Conservation (phyloP, 2,888 invertebrate species). For the Herminia tarsipennalis region DNA sequence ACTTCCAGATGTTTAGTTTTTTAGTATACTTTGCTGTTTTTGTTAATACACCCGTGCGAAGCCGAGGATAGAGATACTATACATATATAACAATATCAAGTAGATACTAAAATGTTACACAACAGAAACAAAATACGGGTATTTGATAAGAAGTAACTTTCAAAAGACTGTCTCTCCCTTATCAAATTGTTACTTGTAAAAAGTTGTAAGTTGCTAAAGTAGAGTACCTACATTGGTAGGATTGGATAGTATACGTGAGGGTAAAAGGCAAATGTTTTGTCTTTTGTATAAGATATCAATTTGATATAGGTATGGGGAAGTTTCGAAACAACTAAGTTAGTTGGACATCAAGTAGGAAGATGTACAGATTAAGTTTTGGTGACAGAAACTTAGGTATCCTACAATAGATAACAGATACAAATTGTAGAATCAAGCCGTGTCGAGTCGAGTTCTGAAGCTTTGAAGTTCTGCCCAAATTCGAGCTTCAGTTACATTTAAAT, state of each 20-base stretch:
- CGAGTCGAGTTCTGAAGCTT: too few relatives aligned
- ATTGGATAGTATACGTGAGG: slow-evolving; percentile 31
- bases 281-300: slow-evolving; percentile 41
- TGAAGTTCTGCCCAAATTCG: too few relatives aligned
- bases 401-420: background rate
- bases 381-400: background rate
- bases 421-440: too few relatives aligned
- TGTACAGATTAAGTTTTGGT: background rate
- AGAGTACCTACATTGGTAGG: too few relatives aligned
- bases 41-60: too few relatives aligned
- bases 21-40: too few relatives aligned
- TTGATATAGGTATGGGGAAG: slow-evolving; percentile 34
- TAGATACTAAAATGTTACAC: too few relatives aligned
- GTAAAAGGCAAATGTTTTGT: slow-evolving; percentile 44
- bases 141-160: slow-evolving; percentile 1
- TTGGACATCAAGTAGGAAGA: background rate
- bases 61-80: too few relatives aligned
- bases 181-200: slow-evolving; percentile 28
- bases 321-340: slow-evolving; percentile 29
- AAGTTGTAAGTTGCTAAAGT: slow-evolving; percentile 31
- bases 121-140: too few relatives aligned
- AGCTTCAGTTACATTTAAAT: too few relatives aligned
- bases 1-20: too few relatives aligned
- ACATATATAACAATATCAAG: too few relatives aligned
- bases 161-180: slow-evolving; percentile 12